Percentiles rank a stretch among this genome's conserved stretches.
Conservation (phyloP, 2,797 vertebrate species). For the Trichosurus vulpecula region DNA sequence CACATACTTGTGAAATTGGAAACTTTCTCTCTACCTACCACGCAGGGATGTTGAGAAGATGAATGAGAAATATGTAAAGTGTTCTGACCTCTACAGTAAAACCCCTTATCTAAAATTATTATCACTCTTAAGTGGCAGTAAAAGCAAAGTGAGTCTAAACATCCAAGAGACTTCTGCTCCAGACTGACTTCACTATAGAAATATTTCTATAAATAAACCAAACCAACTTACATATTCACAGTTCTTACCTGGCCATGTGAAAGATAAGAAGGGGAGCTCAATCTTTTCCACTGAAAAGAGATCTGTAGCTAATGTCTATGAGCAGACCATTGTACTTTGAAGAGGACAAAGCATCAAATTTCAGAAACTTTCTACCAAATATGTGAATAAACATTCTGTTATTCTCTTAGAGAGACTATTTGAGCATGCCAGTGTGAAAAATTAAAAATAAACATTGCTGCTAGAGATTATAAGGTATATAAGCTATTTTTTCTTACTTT, state of each 20-base stretch:
- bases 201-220: not conserved
- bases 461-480: not conserved
- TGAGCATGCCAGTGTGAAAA: not conserved
- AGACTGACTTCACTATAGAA: not conserved
- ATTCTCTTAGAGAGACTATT: not conserved
- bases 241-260: not conserved
- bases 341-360: not conserved
- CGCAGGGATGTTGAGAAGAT: not conserved
- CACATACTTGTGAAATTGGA: not conserved
- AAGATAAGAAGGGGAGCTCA: not conserved
- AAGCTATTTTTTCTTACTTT: not conserved
- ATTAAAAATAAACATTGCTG: constrained; percentile 15
- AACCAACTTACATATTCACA: not conserved
- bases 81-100: not conserved
- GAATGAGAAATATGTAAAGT: not conserved
- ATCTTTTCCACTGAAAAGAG: not conserved
- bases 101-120: not conserved
- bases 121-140: not conserved
- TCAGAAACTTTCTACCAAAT: not conserved
- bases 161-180: not conserved
- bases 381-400: not conserved
- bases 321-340: not conserved
- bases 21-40: not conserved
- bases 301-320: not conserved
- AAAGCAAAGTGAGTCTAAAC: not conserved